Evolutionary conservation across 35 echinoderm and acorn worm species (phyloP).

Genomic region (Stichopus chloronotus): DNA sequence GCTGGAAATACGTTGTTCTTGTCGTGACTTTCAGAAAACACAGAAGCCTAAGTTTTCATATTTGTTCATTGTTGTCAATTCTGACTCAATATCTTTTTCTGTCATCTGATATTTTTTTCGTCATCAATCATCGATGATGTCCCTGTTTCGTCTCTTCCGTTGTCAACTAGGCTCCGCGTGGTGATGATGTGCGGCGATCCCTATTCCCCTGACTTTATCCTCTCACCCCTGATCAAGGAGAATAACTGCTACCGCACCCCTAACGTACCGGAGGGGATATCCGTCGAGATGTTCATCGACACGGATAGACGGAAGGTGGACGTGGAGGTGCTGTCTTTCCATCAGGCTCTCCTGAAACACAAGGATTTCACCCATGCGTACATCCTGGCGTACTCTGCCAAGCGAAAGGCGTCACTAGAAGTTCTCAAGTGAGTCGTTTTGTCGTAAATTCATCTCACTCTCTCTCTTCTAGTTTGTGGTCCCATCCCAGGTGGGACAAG

Average conservation of each 20-base stretch:
- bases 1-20: no score
- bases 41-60: no score
- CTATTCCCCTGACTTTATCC: slow-evolving; percentile 73
- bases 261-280: slow-evolving; percentile 62
- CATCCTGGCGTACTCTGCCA: slow-evolving; percentile 82
- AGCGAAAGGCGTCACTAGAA: slow-evolving; percentile 82
- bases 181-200: slow-evolving; percentile 82
- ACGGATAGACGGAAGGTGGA: slow-evolving; percentile 79
- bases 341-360: slow-evolving; percentile 58
- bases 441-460: neutral
- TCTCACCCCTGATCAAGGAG: slow-evolving; percentile 72
- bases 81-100: no score
- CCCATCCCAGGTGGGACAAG: neutral
- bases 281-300: slow-evolving; percentile 79
- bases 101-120: no score
- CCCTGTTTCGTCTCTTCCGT: no score
- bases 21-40: no score
- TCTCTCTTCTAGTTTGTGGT: neutral
- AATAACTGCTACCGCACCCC: slow-evolving; percentile 64
- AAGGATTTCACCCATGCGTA: slow-evolving; percentile 80
- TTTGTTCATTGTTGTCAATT: no score
- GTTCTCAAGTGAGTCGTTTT: slow-evolving; percentile 62
- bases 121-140: no score
- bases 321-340: slow-evolving; percentile 81
- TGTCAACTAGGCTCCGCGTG: slow-evolving; percentile 64